phyloP scores from a whole-genome alignment of 2,113 vertebrate species.

The Guaruba guarouba region DNA sequence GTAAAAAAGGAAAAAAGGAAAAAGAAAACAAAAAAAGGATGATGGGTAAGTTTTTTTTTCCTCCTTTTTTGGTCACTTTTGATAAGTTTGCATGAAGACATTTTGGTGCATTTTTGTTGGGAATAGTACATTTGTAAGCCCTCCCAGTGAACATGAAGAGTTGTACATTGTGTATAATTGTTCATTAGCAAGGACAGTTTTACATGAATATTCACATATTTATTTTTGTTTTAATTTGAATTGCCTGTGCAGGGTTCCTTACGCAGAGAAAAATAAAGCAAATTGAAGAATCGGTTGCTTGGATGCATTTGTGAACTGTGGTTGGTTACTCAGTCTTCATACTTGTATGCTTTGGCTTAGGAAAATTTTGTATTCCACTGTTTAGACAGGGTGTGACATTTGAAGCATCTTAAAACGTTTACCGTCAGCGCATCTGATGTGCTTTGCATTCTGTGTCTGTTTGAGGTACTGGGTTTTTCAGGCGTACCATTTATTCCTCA shows the following conservation, averaged over 20 bases:
- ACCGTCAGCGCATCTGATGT: background rate
- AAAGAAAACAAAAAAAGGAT: conserved; percentile 69
- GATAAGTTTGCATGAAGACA: conserved; percentile 88
- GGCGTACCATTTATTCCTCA: background rate
- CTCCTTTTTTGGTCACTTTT: conserved; percentile 80
- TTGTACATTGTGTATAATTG: conserved; percentile 99
- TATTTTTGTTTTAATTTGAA: conserved; percentile 97
- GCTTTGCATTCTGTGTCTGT: background rate
- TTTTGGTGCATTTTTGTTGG: conserved; percentile 83
- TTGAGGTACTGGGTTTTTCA: background rate
- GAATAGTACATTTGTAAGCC: conserved; percentile 83
- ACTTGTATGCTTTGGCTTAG: background rate
- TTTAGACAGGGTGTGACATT: background rate
- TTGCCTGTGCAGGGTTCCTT: conserved; percentile 87
- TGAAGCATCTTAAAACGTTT: background rate
- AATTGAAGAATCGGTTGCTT: conserved; percentile 66
- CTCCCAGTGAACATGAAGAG: conserved; percentile 76
- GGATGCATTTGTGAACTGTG: conserved; percentile 4
- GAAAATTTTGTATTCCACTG: background rate
- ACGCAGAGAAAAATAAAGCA: conserved; percentile 86
- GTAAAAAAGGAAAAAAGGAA: conserved; percentile 74
- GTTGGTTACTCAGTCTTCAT: background rate
- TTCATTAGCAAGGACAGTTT: conserved; percentile 94
- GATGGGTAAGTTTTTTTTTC: conserved; percentile 32
- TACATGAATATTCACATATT: conserved; percentile 97